Base-by-base conservation (phyloP, 30 jellyfish, hydroid and myxozoan species). In the Aurelia coerulea region DNA sequence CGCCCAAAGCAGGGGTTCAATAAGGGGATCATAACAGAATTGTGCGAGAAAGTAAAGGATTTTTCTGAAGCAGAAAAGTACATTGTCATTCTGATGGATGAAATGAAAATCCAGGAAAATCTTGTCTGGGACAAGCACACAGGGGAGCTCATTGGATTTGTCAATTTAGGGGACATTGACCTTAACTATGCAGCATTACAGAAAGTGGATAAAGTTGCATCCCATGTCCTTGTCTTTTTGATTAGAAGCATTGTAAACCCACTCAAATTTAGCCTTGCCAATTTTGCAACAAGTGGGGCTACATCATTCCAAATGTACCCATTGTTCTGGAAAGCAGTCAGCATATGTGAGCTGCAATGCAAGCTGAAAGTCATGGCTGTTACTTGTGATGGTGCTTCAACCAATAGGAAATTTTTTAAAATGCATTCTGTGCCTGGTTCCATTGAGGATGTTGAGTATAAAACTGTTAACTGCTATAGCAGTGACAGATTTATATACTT, bases 161-260 rank as follows among this genome's bases (percentile, higher is more conserved):
- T 79, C 19, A 71, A 78, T 78, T 65, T 87, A 10, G 96, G 88
- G 31, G 96, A 77, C 66, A 66, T 72, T 18, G 92, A 67, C 37
- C 31, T 62, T 9, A 78, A 78, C 66, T 68, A 62, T 39, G 77
- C 93, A 41, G 65, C 89, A 2, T 35, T 78, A 16, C 19, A 60
- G 34, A 60, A 60, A 60, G 69, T 60, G 2, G 69, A 60, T 60
- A 60, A 60, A 60, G 34, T 60, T 10, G 69, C 69, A 60, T 60
- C 96, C 32, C 93, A 87, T 78, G 95, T 68, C 54, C 53, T 87
- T 17, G 96, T 79, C 5, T 87, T 78, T 70, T 37, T 87, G 35
- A 50, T 87, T 6, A 62, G 94, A 49, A 79, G 94, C 60, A 68
- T 87, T 33, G 58, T 66, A 17, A 88, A 66, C 74, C 97, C 95